Conservation (phyloP, 2,797 vertebrate species). For the Leuciscus waleckii region DNA sequence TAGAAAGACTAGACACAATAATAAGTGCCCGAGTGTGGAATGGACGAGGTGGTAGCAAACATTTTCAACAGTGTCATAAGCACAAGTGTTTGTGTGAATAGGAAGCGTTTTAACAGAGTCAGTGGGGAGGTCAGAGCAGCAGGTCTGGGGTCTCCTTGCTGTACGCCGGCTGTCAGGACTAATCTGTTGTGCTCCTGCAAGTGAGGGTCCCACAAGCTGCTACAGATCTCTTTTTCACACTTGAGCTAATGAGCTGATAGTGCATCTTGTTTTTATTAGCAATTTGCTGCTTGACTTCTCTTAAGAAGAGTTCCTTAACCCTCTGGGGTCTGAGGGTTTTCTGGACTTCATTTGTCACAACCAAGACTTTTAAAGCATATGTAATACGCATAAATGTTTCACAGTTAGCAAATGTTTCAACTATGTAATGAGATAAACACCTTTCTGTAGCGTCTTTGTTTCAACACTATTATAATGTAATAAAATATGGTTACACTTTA, state of each 20-base stretch:
- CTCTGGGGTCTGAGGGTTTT: not conserved
- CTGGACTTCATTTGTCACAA: not conserved
- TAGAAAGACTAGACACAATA: constrained; percentile 38
- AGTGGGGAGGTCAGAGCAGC: constrained; percentile 40
- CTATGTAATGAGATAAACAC: not conserved
- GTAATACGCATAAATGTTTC: not conserved
- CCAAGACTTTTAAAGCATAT: not conserved
- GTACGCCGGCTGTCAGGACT: constrained; percentile 52
- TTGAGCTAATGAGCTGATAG: constrained; percentile 63
- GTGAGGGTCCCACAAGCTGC: constrained; percentile 51
- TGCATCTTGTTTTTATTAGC: constrained; percentile 38
- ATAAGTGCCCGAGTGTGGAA: not conserved
- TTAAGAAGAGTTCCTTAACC: constrained; percentile 51
- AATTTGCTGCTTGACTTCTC: constrained; percentile 71
- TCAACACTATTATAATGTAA: not conserved
- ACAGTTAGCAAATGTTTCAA: not conserved
- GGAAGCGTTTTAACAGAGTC: not conserved
- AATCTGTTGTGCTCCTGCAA: constrained; percentile 43
- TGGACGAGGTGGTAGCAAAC: not conserved
- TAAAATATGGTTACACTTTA: not conserved
- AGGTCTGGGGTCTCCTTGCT: constrained; percentile 40
- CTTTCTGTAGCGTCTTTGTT: not conserved
- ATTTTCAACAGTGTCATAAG: not conserved
- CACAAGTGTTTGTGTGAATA: not conserved
- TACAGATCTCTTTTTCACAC: constrained; percentile 38